Base-by-base conservation (phyloP, 2,888 invertebrate genomes). In the Chironomus riparius region DNA sequence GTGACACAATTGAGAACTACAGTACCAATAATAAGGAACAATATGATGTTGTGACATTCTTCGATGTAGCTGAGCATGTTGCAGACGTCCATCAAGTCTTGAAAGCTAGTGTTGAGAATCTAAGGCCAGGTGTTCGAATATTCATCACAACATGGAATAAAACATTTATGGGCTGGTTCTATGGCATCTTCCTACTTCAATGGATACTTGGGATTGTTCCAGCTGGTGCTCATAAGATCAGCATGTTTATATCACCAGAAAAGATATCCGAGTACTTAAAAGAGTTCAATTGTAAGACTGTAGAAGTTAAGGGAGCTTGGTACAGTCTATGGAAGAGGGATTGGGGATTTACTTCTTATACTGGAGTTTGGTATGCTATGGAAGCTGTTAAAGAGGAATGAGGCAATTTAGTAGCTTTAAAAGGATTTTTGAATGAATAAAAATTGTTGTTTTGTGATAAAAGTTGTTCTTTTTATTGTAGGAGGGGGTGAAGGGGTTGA, bases 11-110 rank as follows among this genome's bases (percentile, higher is more conserved):
- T 56, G 83, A 90, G 83, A 85, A 89, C 0, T 88, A 89, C 80
- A 82, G 84, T 0, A 80, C 81, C 22, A 79, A 83, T 0, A 82
- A 86, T 79, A 76, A 78, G 2, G 86, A 87, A 74, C 80, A 82
- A 56, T 97, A 92, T 82, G 95, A 97, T 85, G 94, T 89, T 0
- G 89, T 97, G 1, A 88, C 96, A 0, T 89, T 92, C 0, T 96
- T 96, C 0, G 97, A 97, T 86, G 91, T 97, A 0, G 85, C 97
- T 77, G 97, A 97, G 82, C 97, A 97, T 85, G 91, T 97, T 0
- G 85, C 87, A 2, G 88, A 94, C 79, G 88, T 91, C 78, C 87
- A 88, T 15, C 79, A 86, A 0, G 93, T 97, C 81, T 81, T 97
- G 0, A 84, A 87, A 72, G 84, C 87, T 3, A 92, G 92, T 81